phyloP scores from a whole-genome alignment of 92 coral and sea anemone genomes.

The Zoanthus sociatus region DNA sequence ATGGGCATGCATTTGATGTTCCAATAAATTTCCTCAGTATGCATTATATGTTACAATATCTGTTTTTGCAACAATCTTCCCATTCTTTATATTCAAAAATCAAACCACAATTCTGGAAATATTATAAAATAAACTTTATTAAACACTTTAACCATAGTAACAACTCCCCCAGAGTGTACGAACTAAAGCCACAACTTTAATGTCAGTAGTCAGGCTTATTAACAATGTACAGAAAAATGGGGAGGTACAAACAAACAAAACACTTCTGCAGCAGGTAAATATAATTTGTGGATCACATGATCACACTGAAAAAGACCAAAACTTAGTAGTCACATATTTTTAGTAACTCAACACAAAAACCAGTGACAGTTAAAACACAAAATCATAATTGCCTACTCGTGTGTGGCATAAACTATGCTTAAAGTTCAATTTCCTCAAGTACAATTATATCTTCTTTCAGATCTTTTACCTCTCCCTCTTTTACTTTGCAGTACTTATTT shows the following conservation, averaged over 20 bases:
- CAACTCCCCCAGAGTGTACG: constrained; percentile 1
- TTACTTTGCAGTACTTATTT: constrained; percentile 46
- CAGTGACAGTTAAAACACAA: neutral
- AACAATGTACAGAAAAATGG: constrained; percentile 14
- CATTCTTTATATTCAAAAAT: neutral
- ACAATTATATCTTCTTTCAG: constrained; percentile 56
- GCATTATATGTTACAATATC: constrained; percentile 40
- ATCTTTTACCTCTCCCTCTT: constrained; percentile 49
- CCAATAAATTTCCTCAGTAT: neutral
- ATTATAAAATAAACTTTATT: constrained; percentile 1
- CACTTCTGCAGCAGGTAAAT: constrained; percentile 10
- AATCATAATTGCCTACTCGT: constrained; percentile 16
- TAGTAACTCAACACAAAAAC: constrained; percentile 2
- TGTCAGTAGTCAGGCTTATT: neutral
- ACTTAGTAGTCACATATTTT: neutral
- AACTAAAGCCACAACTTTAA: constrained; percentile 10
- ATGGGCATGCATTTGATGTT: constrained; percentile 6
- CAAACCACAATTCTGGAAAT: constrained; percentile 6
- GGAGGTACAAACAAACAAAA: neutral
- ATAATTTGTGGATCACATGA: constrained; percentile 10
- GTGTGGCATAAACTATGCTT: constrained; percentile 15
- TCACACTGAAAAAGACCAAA: constrained; percentile 13
- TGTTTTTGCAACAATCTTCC: constrained; percentile 14
- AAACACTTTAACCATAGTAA: neutral
- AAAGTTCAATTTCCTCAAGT: constrained; percentile 59